phyloP scores from a whole-genome alignment of 2,888 invertebrate species.

The Odontocerum albicorne region DNA sequence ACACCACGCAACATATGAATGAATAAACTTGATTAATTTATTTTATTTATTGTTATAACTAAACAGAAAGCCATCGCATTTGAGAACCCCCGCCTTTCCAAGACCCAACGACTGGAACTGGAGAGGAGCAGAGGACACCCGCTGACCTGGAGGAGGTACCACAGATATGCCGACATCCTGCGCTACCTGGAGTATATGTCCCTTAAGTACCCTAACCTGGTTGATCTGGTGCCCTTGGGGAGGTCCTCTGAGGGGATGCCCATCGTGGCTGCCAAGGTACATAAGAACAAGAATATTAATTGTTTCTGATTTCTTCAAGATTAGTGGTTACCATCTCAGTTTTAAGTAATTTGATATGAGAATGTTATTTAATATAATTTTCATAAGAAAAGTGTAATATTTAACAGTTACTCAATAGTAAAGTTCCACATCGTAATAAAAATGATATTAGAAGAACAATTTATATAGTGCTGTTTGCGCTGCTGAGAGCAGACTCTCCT shows the following conservation, averaged over 20 bases:
- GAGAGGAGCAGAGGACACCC: slow-evolving; percentile 62
- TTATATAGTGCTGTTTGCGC: no score
- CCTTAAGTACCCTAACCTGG: slow-evolving; percentile 63
- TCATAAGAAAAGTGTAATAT: no score
- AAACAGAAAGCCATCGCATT: slow-evolving; percentile 67
- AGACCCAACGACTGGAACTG: slow-evolving; percentile 61
- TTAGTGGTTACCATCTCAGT: no score
- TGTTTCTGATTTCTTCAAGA: no score
- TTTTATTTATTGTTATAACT: no score
- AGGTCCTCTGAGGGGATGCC: slow-evolving; percentile 72
- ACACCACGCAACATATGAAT: not conserved
- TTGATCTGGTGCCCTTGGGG: slow-evolving; percentile 71
- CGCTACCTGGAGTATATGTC: slow-evolving; percentile 70
- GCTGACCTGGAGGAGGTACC: slow-evolving; percentile 73
- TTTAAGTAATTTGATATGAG: no score
- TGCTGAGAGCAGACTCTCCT: no score
- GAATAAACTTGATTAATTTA: not conserved
- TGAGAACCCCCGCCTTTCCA: slow-evolving; percentile 67
- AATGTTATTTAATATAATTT: no score
- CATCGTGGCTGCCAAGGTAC: slow-evolving; percentile 69
- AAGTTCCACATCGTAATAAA: no score
- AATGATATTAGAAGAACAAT: no score
- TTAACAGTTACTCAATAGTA: no score
- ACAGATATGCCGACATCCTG: slow-evolving; percentile 69
- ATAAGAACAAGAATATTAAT: no score